Evolutionary conservation across 2,113 vertebrate species (phyloP).

Genomic region (Callaeas wilsoni): DNA sequence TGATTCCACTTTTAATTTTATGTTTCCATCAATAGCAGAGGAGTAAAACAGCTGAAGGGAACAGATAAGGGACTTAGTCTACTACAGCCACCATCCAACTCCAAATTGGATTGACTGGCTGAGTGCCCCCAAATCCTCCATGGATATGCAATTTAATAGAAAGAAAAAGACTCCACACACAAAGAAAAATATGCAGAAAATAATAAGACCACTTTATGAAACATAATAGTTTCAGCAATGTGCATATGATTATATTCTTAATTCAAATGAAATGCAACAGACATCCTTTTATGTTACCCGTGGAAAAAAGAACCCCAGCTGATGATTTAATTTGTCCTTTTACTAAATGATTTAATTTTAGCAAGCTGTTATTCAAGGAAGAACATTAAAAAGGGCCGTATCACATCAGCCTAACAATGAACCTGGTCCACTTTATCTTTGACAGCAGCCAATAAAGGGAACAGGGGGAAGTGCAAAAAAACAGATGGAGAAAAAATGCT

Average conservation of each 20-base stretch:
- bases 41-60: constrained; percentile 56
- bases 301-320: background rate
- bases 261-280: background rate
- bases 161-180: background rate
- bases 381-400: background rate
- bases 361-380: background rate
- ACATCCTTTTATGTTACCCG: background rate
- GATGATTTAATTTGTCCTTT: constrained; percentile 15
- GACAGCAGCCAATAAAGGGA: background rate
- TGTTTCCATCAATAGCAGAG: constrained; percentile 7
- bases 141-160: constrained; percentile 37
- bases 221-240: background rate
- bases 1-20: constrained; percentile 36
- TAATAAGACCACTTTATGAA: constrained; percentile 5
- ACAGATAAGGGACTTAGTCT: constrained; percentile 61
- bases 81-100: background rate
- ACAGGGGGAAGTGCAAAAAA: background rate
- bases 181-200: constrained; percentile 20
- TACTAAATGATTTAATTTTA: background rate
- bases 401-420: background rate
- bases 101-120: constrained; percentile 56
- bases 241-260: background rate
- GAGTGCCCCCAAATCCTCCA: constrained; percentile 49
- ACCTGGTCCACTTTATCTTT: background rate
- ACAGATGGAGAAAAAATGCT: background rate